A percentile compares a stretch with the other conserved stretches of the same genome.
phyloP scores from a whole-genome alignment of 2,113 vertebrate species.

The Syngnathus scovelli region DNA sequence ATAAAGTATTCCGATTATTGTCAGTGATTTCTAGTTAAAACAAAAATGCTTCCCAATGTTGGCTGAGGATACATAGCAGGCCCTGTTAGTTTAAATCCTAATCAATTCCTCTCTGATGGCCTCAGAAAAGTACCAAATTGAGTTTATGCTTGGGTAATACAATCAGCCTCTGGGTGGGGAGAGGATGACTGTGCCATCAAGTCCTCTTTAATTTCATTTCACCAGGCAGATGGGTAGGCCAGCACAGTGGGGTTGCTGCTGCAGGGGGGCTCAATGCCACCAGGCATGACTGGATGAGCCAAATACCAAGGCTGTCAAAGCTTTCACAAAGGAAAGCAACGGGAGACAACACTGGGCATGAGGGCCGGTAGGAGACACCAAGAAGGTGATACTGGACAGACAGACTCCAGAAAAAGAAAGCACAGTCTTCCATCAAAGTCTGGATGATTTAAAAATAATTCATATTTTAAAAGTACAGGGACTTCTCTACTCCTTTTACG shows the following conservation, averaged over 20 bases:
- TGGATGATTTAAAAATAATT: too few relatives aligned
- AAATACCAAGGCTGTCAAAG: conserved; percentile 58
- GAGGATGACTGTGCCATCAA: conserved; percentile 68
- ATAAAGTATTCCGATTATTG: background rate
- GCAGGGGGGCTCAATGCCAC: conserved; percentile 58
- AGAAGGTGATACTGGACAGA: conserved; percentile 6
- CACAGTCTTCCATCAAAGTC: background rate
- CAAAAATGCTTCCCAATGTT: conserved; percentile 8
- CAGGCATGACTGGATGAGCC: conserved; percentile 47
- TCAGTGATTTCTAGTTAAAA: background rate
- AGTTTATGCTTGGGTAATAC: conserved; percentile 62
- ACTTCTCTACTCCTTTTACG: too few relatives aligned
- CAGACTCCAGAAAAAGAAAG: background rate
- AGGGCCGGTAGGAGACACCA: conserved; percentile 13
- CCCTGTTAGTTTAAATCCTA: conserved; percentile 63
- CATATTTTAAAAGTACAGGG: too few relatives aligned
- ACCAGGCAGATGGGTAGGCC: conserved; percentile 39
- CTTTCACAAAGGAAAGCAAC: conserved; percentile 38
- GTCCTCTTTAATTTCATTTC: conserved; percentile 68
- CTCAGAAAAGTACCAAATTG: conserved; percentile 56
- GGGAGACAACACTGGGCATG: conserved; percentile 19
- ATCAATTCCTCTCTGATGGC: conserved; percentile 61
- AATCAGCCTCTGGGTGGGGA: conserved; percentile 64
- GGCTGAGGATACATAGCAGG: conserved; percentile 51
- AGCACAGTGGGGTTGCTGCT: conserved; percentile 49